These are phyloP conservation scores for Volucella inflata DNA, from an alignment of 2,888 invertebrate species.

Conservation along the genomic window DNA sequence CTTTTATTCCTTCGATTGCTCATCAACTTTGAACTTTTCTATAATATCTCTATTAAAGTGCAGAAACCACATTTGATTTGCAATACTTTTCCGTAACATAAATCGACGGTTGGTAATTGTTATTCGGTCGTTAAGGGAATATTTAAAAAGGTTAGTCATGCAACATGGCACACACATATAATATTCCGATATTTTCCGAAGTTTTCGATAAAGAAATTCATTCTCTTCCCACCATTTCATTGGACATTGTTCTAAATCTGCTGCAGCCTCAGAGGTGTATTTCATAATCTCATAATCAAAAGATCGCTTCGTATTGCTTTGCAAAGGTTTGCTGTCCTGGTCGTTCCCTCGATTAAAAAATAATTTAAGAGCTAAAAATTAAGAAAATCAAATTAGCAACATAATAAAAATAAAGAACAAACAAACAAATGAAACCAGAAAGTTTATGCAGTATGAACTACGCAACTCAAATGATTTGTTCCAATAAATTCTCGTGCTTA, in stretches of 20 bases:
- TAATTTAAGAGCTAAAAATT: slow-evolving; percentile 76
- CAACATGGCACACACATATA: slow-evolving; percentile 79
- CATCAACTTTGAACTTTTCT: slow-evolving; percentile 25
- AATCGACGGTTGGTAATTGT: slow-evolving; percentile 50
- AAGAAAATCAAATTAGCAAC: background rate
- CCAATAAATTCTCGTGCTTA: slow-evolving; percentile 42
- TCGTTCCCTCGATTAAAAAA: slow-evolving; percentile 76
- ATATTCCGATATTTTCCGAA: slow-evolving; percentile 77
- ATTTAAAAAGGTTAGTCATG: slow-evolving; percentile 74
- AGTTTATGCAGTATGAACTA: too few species aligned
- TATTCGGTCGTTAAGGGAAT: slow-evolving; percentile 30
- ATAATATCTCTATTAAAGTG: slow-evolving; percentile 64
- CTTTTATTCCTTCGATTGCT: slow-evolving; percentile 38
- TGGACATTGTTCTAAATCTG: slow-evolving; percentile 79
- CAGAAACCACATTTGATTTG: slow-evolving; percentile 60
- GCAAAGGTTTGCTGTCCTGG: slow-evolving; percentile 36
- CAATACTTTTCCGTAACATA: slow-evolving; percentile 60
- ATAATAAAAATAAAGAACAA: background rate
- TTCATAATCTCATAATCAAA: slow-evolving; percentile 77
- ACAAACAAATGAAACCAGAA: background rate
- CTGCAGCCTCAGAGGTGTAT: slow-evolving; percentile 76
- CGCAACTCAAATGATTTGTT: background rate
- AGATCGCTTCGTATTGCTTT: slow-evolving; percentile 64
- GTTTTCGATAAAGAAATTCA: slow-evolving; percentile 76
- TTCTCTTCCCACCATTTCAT: slow-evolving; percentile 79